These are phyloP conservation scores for Rhizoglyphus robini DNA, from an alignment of 1,140 invertebrate species.

Conservation along the genomic window DNA sequence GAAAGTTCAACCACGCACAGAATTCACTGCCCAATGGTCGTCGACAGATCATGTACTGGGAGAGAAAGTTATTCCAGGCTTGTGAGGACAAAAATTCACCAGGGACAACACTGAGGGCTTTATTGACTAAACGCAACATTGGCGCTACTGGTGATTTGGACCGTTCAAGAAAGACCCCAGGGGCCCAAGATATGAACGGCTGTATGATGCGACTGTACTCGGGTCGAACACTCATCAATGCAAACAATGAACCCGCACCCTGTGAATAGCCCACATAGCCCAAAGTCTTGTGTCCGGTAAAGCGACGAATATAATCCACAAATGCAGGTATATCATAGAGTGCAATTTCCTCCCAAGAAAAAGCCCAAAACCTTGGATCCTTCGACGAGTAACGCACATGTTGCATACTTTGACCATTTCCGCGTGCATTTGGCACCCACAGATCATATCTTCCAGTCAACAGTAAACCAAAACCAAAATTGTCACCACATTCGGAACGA, in stretches of 20 bases:
- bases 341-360: constrained; percentile 31
- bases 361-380: constrained; percentile 35
- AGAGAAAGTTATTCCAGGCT: neutral
- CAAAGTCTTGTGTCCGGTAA: constrained; percentile 44
- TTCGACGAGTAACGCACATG: neutral
- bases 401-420: constrained; percentile 29
- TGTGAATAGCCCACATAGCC: constrained; percentile 52
- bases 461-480: constrained; percentile 2
- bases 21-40: neutral
- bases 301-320: constrained; percentile 35
- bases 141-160: constrained; percentile 43
- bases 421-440: neutral
- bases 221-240: constrained; percentile 46
- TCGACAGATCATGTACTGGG: neutral
- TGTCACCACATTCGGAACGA: neutral
- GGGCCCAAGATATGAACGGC: constrained; percentile 49
- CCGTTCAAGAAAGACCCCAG: constrained; percentile 54
- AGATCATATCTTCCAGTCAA: constrained; percentile 28
- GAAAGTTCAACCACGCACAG: neutral
- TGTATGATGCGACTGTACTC: constrained; percentile 47
- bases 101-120: too few species aligned
- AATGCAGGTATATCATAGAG: constrained; percentile 38
- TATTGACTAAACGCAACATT: too few species aligned
- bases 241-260: constrained; percentile 48
- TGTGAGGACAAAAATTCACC: neutral